Conservation (phyloP, 2,113 vertebrate genomes). For the Oncorhynchus nerka region DNA sequence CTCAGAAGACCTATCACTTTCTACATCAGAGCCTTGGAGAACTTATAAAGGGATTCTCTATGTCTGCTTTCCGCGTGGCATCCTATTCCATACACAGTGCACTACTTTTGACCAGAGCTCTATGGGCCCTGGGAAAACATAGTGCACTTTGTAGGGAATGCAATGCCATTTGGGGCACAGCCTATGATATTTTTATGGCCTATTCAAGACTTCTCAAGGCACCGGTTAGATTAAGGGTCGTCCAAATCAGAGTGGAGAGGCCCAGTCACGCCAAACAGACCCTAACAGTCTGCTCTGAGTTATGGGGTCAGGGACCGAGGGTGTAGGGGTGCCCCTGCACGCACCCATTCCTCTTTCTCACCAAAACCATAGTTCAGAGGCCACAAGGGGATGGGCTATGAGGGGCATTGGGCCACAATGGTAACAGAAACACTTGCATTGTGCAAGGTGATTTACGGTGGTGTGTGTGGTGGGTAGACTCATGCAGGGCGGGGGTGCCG, state of each 20-base stretch:
- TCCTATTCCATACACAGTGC: too few species aligned
- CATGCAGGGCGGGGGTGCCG: background rate
- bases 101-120: background rate
- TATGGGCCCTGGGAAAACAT: background rate
- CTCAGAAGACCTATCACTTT: background rate
- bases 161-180: background rate
- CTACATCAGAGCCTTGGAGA: background rate
- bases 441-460: conserved; percentile 23
- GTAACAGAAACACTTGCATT: conserved; percentile 53
- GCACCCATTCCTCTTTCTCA: conserved; percentile 27
- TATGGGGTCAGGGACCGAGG: conserved; percentile 52
- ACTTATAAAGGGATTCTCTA: background rate
- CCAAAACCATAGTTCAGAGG: conserved; percentile 55
- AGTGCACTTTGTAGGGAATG: background rate
- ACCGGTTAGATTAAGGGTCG: background rate
- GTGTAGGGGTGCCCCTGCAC: background rate
- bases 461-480: conserved; percentile 20
- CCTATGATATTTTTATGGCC: background rate
- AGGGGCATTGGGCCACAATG: conserved; percentile 41
- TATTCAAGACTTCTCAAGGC: background rate
- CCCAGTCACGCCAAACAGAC: background rate
- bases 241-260: background rate
- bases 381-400: conserved; percentile 5
- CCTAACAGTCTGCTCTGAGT: conserved; percentile 27
- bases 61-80: background rate